phyloP scores from a whole-genome alignment of 2,113 vertebrate genomes.

The Oncorhynchus masou region DNA sequence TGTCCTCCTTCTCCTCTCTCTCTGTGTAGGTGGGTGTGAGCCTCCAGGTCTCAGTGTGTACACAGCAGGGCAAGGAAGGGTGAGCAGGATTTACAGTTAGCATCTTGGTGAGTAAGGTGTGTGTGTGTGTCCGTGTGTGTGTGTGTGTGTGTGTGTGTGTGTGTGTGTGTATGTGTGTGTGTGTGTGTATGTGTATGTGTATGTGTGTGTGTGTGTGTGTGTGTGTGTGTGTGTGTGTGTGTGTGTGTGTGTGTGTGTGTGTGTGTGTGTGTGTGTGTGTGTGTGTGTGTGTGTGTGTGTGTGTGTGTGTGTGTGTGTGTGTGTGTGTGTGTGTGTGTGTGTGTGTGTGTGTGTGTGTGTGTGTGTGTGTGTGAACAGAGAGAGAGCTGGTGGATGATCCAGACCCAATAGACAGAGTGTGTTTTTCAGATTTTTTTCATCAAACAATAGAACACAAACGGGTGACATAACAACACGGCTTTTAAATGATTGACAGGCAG shows the following conservation, averaged over 20 bases:
- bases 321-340: no score
- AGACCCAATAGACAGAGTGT: background rate
- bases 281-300: no score
- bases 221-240: background rate
- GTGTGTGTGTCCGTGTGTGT: no score
- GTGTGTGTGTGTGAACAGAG: background rate
- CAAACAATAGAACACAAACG: conserved; percentile 39
- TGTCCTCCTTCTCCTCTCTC: background rate
- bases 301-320: no score
- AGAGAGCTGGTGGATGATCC: background rate
- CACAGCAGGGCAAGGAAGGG: conserved; percentile 40
- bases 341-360: background rate
- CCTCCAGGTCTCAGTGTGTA: conserved; percentile 32
- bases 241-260: background rate
- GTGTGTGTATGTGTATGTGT: background rate
- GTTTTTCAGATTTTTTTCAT: conserved; percentile 2
- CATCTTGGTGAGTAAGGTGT: conserved; percentile 54
- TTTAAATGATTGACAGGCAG: conserved; percentile 59
- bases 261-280: background rate
- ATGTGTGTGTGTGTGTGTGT: no score
- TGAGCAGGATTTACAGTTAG: conserved; percentile 62
- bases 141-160: background rate
- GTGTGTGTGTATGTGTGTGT: background rate
- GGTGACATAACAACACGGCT: conserved; percentile 32
- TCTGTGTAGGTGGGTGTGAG: conserved; percentile 31